These are phyloP conservation scores for Chelonia mydas DNA, from an alignment of 2,797 vertebrate species.

Conservation along the genomic window DNA sequence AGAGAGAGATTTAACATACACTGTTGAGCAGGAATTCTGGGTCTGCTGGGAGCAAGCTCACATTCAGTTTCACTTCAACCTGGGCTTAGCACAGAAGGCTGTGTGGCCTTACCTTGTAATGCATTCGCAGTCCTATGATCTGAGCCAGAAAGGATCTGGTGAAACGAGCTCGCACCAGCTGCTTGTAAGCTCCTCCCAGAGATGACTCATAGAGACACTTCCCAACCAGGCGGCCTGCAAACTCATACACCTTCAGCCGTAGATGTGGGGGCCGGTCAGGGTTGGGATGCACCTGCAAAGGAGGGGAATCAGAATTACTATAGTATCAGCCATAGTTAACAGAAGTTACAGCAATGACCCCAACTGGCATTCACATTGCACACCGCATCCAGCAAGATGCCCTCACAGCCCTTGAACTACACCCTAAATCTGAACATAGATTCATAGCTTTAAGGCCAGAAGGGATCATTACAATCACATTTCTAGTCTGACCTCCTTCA, in stretches of 20 bases:
- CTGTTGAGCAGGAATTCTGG: background rate
- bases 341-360: background rate
- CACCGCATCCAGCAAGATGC: background rate
- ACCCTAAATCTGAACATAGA: background rate
- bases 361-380: background rate
- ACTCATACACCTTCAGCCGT: slow-evolving; percentile 95
- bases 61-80: background rate
- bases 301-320: background rate
- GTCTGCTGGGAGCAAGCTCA: background rate
- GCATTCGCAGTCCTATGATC: slow-evolving; percentile 98
- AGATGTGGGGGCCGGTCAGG: slow-evolving; percentile 89
- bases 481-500: background rate
- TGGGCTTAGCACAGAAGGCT: background rate
- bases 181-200: slow-evolving; percentile 94
- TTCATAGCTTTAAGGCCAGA: background rate
- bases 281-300: slow-evolving; percentile 95
- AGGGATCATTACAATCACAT: background rate
- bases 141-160: slow-evolving; percentile 98
- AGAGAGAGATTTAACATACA: background rate
- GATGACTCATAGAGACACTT: slow-evolving; percentile 98
- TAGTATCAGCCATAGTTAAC: background rate
- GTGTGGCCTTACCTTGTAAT: slow-evolving; percentile 91
- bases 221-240: slow-evolving; percentile 95
- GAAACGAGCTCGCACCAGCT: slow-evolving; percentile 96
- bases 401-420: background rate